phyloP scores from a whole-genome alignment of 2,888 invertebrate species.

The Gymnoscelis rufifasciata region DNA sequence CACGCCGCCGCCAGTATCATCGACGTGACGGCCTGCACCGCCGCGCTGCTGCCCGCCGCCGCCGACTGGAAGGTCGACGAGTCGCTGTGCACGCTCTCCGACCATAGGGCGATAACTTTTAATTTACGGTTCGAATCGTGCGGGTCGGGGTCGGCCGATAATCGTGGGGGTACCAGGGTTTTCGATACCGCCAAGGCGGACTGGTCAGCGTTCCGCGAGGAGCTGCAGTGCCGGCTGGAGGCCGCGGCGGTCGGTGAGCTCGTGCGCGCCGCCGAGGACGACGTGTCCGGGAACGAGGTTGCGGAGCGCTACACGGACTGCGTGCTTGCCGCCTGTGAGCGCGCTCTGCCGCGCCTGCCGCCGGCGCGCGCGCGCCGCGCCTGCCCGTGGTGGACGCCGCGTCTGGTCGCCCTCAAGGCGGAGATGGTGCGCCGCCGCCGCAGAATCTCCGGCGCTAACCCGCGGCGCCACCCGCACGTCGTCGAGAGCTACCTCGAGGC shows the following conservation, averaged over 20 bases:
- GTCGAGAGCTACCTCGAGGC: conserved; percentile 1
- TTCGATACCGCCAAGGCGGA: not conserved
- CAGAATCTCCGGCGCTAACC: not conserved
- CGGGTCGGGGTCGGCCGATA: no score
- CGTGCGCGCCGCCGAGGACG: not conserved
- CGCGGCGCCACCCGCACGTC: not conserved
- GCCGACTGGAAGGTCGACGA: not conserved
- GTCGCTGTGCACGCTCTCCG: not conserved
- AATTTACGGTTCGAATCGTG: not conserved
- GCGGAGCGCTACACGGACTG: not conserved
- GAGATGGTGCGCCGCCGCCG: not conserved
- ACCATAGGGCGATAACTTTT: not conserved
- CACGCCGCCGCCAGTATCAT: not conserved
- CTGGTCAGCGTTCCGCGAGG: not conserved
- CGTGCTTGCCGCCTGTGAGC: not conserved
- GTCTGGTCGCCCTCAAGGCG: not conserved
- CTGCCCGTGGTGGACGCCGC: not conserved
- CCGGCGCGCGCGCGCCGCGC: not conserved
- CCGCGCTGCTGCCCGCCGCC: not conserved
- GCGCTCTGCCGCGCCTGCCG: not conserved
- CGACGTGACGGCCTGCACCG: conserved; percentile 7
- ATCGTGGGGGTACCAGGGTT: not conserved
- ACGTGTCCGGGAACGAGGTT: no score
- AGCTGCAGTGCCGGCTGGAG: not conserved
- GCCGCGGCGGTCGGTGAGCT: not conserved